Evolutionary conservation across 2,888 invertebrate species (phyloP).

Genomic region (Ectemnius lituratus): DNA sequence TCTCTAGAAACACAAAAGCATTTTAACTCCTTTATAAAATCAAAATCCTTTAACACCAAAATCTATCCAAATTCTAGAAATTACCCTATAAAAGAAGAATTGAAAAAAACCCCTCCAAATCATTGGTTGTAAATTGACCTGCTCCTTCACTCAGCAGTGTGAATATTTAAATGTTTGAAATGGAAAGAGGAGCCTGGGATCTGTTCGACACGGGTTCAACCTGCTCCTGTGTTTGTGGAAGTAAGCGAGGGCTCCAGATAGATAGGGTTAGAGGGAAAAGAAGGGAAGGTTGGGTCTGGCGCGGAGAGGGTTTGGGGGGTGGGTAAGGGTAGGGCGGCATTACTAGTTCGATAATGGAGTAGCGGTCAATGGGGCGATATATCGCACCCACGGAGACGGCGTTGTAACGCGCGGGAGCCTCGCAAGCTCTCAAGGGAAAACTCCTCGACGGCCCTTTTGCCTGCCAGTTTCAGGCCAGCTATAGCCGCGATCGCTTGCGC

Average conservation of each 20-base stretch:
- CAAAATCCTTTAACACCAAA: too few relatives aligned
- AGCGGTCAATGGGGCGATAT: constrained; percentile 73
- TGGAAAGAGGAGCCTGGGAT: too few relatives aligned
- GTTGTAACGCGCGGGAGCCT: constrained; percentile 60
- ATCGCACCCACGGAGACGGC: constrained; percentile 63
- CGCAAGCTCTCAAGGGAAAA: constrained; percentile 62
- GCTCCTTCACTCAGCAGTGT: too few relatives aligned
- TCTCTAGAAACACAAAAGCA: too few relatives aligned
- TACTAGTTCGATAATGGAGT: constrained; percentile 74
- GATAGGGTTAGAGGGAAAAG: constrained; percentile 10
- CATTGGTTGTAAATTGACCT: too few relatives aligned
- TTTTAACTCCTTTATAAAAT: too few relatives aligned
- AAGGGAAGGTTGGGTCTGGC: constrained; percentile 31
- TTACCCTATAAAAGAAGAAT: too few relatives aligned
- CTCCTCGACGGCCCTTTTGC: constrained; percentile 42
- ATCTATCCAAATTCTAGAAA: too few relatives aligned
- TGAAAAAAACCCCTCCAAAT: too few relatives aligned
- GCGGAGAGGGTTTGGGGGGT: constrained; percentile 43
- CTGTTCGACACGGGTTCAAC: too few relatives aligned
- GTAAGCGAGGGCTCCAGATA: background rate
- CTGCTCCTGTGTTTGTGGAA: too few relatives aligned
- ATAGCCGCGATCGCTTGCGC: constrained; percentile 15
- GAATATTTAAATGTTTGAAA: too few relatives aligned
- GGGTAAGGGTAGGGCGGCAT: constrained; percentile 67
- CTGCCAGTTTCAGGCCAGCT: constrained; percentile 50